Evolutionary conservation across 2,888 invertebrate genomes (phyloP), one percentile per base, ranked within the genome.

Genomic region (Perdita meconis): DNA sequence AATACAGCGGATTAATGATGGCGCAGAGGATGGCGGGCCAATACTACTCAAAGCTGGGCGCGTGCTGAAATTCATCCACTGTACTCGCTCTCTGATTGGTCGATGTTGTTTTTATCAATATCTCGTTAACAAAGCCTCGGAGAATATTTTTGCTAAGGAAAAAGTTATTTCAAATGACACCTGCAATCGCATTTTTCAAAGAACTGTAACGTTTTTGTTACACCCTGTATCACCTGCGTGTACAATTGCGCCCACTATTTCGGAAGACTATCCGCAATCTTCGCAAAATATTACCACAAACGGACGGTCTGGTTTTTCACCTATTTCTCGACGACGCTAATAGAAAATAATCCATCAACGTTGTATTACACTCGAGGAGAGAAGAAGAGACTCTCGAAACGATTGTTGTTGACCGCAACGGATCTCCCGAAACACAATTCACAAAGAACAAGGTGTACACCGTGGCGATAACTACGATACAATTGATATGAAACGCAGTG

Each of bases 281-380:
- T 69, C 66, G 53, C 66, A 63, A 69, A 64, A 78, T 26, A 38
- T 42, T 79, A 80, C 66, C 61, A 66, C 55, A 61, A 79, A 78
- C 80, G 80, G 80, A 80, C 80, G 76, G 80, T n/a, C 80, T 66
- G 63, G 64, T 56, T 67, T 51, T 47, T 71, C 64, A 69, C 42
- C 70, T 78, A 75, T 75, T 60, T 63, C 75, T 65, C 61, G 63
- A 80, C 66, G 51, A 74, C 59, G 24, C 65, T 80, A 67, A 63
- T 30, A 30, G 67, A 75, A 42, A 63, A 74, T 73, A 73, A 66
- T 66, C 60, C 73, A 73, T 73, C 61, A 71, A 70, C 61, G 47
- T 40, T 47, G 61, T 42, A 61, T 26, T n/a, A 44, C 64, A 47
- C 63, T 65, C 42, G 38, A 44, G 19, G 51, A 47, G 34, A 19